Evolutionary conservation across 2,113 vertebrate species (phyloP).

Genomic region (Calidris pygmaea): DNA sequence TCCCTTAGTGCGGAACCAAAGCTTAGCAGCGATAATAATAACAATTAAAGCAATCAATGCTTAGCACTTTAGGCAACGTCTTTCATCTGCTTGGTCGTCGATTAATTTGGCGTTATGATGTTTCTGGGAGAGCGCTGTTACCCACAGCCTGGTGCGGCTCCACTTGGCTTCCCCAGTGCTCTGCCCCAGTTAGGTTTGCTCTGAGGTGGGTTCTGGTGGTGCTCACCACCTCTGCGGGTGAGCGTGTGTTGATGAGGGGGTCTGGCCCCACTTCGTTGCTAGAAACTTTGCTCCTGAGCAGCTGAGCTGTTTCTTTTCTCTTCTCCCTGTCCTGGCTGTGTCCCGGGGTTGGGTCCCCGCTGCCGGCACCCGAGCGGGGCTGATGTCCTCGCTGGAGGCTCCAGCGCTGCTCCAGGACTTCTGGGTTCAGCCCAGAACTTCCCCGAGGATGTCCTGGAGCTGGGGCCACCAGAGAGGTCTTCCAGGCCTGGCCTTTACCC

Average conservation of each 20-base stretch:
- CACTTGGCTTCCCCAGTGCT: neutral
- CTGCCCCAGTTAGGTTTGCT: neutral
- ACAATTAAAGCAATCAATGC: neutral
- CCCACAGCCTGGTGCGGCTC: neutral
- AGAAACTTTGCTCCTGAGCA: neutral
- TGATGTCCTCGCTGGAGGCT: neutral
- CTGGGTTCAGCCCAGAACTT: neutral
- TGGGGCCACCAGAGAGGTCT: neutral
- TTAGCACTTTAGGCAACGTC: neutral
- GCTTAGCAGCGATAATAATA: neutral
- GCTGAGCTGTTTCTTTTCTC: neutral
- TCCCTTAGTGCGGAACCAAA: neutral
- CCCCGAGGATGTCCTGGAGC: neutral
- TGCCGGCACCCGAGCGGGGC: fast-evolving
- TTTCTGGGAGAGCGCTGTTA: neutral
- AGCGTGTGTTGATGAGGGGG: fast-evolving
- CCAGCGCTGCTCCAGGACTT: neutral
- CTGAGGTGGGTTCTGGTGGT: fast-evolving
- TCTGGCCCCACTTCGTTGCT: neutral
- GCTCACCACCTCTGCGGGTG: neutral
- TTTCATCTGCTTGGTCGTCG: neutral
- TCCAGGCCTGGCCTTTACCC: neutral
- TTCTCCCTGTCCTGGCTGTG: neutral
- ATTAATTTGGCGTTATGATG: neutral
- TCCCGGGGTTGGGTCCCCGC: neutral